Evolutionary conservation across 2,797 vertebrate genomes (phyloP), one percentile per base, ranked within the genome.

Genomic region (Aphelocoma californica): DNA sequence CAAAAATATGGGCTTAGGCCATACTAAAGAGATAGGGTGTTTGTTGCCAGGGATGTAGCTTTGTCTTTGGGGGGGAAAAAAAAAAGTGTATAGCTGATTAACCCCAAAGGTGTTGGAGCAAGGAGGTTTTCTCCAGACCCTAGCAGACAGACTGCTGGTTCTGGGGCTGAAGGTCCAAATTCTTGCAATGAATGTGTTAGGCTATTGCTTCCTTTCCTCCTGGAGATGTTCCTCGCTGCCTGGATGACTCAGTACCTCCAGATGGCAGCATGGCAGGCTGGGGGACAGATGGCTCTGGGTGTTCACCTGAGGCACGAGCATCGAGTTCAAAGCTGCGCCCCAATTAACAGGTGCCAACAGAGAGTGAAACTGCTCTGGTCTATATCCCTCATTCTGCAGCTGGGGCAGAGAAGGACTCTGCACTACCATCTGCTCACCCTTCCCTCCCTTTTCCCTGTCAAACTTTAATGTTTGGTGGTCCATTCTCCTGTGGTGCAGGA

Each of bases 281-380:
- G 24, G 34, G 17, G 40, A 60, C 9, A 40, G 44, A 25, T 72
- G 58, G 56, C 44, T 86, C 5, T 0, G 2, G 25, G 20, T 18
- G 7, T 16, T 85, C 67, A 40, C 64, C 64, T 21, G 48, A 42
- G 28, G 64, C 40, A 61, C 0, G 0, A 66, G 7, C 29, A 40
- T 2, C 0, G 1, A 66, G 48, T 20, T 73, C 67, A 77, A 24
- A 70, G 45, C 40, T 36, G 10, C 0, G 1, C 2, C 25, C 21
- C 44, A 45, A 24, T 54, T 70, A 77, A 24, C 19, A 60, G 48
- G 8, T 73, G 31, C 40, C 1, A 2, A 18, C 23, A 38, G 3
- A 21, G 13, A 17, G n/a, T 18, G 44, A 50, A 50, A 31, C 31
- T 54, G 38, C 31, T 34, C 15, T 0, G 0, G 12, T 71, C 23